These are phyloP conservation scores for Strigamia crassipes DNA, from an alignment of 2,888 invertebrate species.

Conservation along the genomic window DNA sequence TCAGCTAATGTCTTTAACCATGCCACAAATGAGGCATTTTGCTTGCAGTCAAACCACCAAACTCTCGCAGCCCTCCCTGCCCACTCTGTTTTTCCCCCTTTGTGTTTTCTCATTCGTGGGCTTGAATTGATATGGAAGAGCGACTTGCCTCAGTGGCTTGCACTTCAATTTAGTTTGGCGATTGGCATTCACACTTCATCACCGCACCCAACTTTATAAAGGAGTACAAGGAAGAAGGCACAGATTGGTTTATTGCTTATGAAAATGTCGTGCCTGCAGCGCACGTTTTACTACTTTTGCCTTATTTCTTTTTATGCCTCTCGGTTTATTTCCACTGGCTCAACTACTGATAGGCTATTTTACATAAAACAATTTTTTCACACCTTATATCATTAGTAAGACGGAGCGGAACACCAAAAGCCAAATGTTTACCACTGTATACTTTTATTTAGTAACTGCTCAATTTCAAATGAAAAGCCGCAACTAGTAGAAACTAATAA, in stretches of 20 bases:
- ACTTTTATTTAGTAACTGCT: too few relatives aligned
- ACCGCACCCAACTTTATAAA: constrained; percentile 14
- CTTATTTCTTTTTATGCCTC: neutral
- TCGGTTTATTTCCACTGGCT: constrained; percentile 8
- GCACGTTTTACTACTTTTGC: constrained; percentile 14
- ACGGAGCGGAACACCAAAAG: too few relatives aligned
- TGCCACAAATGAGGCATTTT: constrained; percentile 21
- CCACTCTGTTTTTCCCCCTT: too few relatives aligned
- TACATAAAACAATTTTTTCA: constrained; percentile 15
- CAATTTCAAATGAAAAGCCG: too few relatives aligned
- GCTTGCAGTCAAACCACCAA: constrained; percentile 2
- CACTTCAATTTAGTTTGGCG: constrained; percentile 16
- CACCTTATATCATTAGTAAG: too few relatives aligned
- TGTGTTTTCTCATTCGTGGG: neutral
- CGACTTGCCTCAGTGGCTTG: constrained; percentile 21
- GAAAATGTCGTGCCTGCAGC: constrained; percentile 21
- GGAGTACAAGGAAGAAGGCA: constrained; percentile 15
- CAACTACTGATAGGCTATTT: constrained; percentile 13
- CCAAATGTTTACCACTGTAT: too few relatives aligned
- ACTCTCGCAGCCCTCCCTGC: too few relatives aligned
- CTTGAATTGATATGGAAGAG: neutral
- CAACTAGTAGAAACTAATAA: too few relatives aligned
- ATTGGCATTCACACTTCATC: constrained; percentile 21
- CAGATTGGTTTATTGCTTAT: constrained; percentile 21
- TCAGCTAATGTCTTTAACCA: neutral